These are phyloP conservation scores for Zygaena filipendulae DNA, from an alignment of 2,888 invertebrate genomes.

Conservation along the genomic window DNA sequence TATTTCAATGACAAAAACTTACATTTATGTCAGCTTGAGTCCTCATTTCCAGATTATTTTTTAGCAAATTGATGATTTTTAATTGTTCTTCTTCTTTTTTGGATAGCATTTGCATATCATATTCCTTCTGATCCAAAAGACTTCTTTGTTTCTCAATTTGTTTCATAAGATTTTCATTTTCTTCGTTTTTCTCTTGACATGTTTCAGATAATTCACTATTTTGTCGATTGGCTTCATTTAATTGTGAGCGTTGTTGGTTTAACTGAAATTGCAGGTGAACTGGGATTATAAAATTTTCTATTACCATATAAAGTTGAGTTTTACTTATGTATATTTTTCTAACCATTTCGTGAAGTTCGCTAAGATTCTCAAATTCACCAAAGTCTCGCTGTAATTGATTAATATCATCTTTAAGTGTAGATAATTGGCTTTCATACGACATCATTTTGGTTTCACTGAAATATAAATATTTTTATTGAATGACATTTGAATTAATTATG, in stretches of 20 bases:
- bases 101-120: conserved; percentile 34
- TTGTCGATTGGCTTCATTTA: conserved; percentile 29
- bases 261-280: conserved; percentile 25
- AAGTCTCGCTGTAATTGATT: conserved; percentile 37
- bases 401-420: conserved; percentile 35
- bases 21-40: conserved; percentile 37
- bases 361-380: conserved; percentile 39
- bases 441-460: conserved; percentile 43
- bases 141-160: conserved; percentile 27
- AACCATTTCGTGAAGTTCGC: conserved; percentile 34
- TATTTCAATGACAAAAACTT: conserved; percentile 15
- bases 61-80: conserved; percentile 39
- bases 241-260: conserved; percentile 32
- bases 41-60: conserved; percentile 40
- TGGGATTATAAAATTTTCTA: no score
- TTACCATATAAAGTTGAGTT: not conserved
- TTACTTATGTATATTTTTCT: not conserved
- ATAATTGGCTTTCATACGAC: conserved; percentile 38
- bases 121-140: conserved; percentile 31
- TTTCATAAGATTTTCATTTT: conserved; percentile 27
- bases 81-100: conserved; percentile 44
- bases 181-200: conserved; percentile 33
- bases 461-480: conserved; percentile 4
- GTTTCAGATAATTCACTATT: conserved; percentile 33
- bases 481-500: no score